These are phyloP conservation scores for Thecophora atra DNA, from an alignment of 2,888 invertebrate genomes.

Conservation along the genomic window DNA sequence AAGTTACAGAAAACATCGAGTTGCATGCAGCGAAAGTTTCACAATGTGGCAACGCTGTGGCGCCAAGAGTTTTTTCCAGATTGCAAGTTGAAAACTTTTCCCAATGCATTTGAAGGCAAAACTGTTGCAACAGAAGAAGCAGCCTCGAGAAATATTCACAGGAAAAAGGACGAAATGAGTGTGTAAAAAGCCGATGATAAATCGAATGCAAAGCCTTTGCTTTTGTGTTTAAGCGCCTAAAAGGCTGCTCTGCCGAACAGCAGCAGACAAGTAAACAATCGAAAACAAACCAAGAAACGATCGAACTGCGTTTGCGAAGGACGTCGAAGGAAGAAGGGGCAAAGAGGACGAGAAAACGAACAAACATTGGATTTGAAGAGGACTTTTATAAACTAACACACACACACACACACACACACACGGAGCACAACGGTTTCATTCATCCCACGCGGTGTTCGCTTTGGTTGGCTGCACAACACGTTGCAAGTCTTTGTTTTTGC, in stretches of 20 bases:
- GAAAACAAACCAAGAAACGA: background rate
- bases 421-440: background rate
- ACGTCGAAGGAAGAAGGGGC: background rate
- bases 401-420: background rate
- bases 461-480: constrained; percentile 19
- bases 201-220: constrained; percentile 28
- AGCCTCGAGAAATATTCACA: background rate
- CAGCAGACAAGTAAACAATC: background rate
- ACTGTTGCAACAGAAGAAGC: background rate
- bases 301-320: background rate
- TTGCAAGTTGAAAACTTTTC: background rate
- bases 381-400: background rate
- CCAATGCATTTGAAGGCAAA: background rate
- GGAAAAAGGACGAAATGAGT: background rate
- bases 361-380: background rate
- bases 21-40: background rate
- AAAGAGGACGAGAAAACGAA: background rate
- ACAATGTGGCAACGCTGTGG: background rate
- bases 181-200: background rate
- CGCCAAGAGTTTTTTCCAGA: background rate
- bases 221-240: constrained; percentile 34
- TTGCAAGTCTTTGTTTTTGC: constrained; percentile 10
- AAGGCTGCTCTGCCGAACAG: constrained; percentile 31
- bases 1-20: constrained; percentile 24
- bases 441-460: constrained; percentile 9